Evolutionary conservation across 2,797 vertebrate species (phyloP).

Genomic region (Micromesistius poutassou): DNA sequence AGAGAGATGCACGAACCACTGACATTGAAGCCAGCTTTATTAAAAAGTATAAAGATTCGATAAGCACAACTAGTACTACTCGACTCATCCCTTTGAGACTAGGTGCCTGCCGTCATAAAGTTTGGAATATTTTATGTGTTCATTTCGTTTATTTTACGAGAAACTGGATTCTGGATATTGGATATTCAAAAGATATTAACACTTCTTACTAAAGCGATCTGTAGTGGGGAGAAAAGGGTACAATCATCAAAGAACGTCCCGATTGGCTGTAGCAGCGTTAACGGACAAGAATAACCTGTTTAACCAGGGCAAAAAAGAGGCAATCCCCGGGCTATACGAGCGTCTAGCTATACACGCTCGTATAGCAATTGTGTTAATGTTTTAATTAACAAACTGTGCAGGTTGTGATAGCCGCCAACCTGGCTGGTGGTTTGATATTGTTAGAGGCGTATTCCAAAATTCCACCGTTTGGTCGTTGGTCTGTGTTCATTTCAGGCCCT

Average conservation of each 20-base stretch:
- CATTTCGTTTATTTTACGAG: background rate
- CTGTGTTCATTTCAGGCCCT: too few relatives aligned
- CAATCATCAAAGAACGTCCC: background rate
- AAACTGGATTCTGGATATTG: background rate
- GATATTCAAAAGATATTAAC: background rate
- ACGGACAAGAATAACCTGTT: too few relatives aligned
- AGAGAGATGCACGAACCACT: background rate
- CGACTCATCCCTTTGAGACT: background rate
- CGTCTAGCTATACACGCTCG: too few relatives aligned
- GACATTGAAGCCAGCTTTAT: background rate
- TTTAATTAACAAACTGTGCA: too few relatives aligned
- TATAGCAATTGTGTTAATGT: too few relatives aligned
- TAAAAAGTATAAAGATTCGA: background rate
- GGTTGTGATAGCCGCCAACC: too few relatives aligned
- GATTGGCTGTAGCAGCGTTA: too few relatives aligned
- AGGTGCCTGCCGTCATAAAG: background rate
- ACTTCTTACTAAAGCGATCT: background rate
- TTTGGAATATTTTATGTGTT: background rate
- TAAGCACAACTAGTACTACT: background rate
- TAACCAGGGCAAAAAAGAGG: too few relatives aligned
- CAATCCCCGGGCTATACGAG: too few relatives aligned
- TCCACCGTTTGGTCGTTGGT: too few relatives aligned
- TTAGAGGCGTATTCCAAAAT: too few relatives aligned
- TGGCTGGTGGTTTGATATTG: too few relatives aligned
- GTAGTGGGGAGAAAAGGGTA: background rate